These are phyloP conservation scores for Coreoperca whiteheadi DNA, from an alignment of 2,113 vertebrate genomes.

Conservation along the genomic window DNA sequence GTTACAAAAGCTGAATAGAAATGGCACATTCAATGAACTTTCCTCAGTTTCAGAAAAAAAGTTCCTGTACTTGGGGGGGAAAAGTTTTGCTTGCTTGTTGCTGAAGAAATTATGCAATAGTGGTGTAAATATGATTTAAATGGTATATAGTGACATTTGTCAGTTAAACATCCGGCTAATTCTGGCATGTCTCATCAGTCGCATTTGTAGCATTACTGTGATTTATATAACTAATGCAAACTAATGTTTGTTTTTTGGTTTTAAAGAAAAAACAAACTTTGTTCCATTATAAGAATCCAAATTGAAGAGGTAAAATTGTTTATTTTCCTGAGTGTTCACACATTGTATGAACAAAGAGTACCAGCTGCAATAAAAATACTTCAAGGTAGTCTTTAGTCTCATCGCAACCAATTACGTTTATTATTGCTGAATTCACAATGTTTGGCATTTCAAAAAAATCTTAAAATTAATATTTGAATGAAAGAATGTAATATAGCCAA, in stretches of 20 bases:
- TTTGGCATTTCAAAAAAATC: background rate
- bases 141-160: background rate
- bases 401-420: background rate
- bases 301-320: background rate
- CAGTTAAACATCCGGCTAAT: background rate
- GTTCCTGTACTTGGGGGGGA: background rate
- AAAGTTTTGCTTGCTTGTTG: background rate
- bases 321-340: background rate
- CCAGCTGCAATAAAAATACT: background rate
- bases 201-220: background rate
- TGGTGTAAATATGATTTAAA: background rate
- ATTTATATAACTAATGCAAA: no score
- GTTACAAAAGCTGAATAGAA: conserved; percentile 23
- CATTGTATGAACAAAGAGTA: background rate
- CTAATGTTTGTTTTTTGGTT: no score
- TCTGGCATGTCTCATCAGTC: background rate
- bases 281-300: background rate
- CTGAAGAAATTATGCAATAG: background rate
- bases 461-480: background rate
- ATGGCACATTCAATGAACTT: conserved; percentile 1
- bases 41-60: background rate
- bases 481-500: background rate
- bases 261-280: background rate
- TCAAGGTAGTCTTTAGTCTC: background rate
- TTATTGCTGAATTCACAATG: background rate